Evolutionary conservation across 2,113 vertebrate genomes (phyloP), one percentile per base, ranked within the genome.

Genomic region (Neotoma lepida): DNA sequence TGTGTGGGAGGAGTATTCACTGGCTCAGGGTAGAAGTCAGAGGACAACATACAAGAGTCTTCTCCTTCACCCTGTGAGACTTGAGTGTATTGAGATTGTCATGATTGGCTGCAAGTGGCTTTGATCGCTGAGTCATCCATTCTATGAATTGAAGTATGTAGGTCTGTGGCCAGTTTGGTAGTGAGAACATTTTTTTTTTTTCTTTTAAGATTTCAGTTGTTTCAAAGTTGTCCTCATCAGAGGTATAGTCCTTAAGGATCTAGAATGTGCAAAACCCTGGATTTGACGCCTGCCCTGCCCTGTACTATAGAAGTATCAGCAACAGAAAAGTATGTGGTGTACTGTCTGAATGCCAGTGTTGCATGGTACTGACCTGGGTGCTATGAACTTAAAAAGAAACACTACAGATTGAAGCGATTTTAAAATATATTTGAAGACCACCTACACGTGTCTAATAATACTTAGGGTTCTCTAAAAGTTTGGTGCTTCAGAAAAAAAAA

Each of bases 391-490:
- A 28, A 56, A 54, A 39, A 84, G 64, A 96, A 33, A 24, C 78
- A 17, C 39, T 61, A 20, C 6, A 46, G 12, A 46, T 56, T 68
- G 54, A 82, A 88, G 77, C 46, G 64, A 66, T 92, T 35, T 92
- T 94, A 88, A 87, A 86, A 35, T 64, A 7, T 26, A 63, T 85
- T 92, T 87, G 33, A 28, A 41, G 18, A 88, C 73, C 7, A 77
- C 3, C 93, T 91, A 44, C 22, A 3, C 91, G 39, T 89, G 39
- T 91, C 39, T 89, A 41, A 89, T 89, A 64, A 88, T 91, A 70
- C 91, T 35, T 64, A 35, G 64, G 26, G 13, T 51, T 90, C 28
- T 68, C 18, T 89, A 54, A 76, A 89, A 93, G 73, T 93, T 24
- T 4, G n/a, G 12, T 91, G 66, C 17, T 54, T 92, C 10, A 74